Base-by-base conservation (phyloP, 2,113 vertebrate species). In the Gobio gobio region DNA sequence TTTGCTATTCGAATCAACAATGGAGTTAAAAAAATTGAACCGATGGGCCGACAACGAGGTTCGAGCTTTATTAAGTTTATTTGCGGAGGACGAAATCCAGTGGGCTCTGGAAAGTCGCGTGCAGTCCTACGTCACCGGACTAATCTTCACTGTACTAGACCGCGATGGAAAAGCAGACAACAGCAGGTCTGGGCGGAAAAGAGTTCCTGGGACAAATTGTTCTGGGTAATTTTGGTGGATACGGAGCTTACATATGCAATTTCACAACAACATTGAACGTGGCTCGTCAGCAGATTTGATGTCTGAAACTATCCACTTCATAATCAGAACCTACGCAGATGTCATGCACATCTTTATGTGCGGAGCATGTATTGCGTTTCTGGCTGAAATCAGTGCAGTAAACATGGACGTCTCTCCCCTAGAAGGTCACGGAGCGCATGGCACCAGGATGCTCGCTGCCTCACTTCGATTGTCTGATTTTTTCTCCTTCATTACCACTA, bases 401-500 rank as follows among this genome's bases (percentile, higher is more conserved):
- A 22, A 45, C 10, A 40, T 13, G 14, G 18, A 58, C 54, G 6
- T 43, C 58, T 61, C 40, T 49, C 43, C 4, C 26, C 18, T 3
- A 88, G 92, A 96, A 97, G 96, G 95, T 96, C 94, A 95, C 51
- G 83, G 89, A 90, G 89, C 74, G 87, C 89, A 89, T 91, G 92
- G 89, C 91, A 92, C 92, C 90, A 92, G 91, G 91, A 87, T 90
- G 91, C 93, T 91, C 87, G 90, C 92, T 89, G 91, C 90, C 92
- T 94, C 90, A 82, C 79, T 77, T 92, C 47, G 88, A 94, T 93
- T 94, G 92, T 90, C 91, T 95, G 90, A 92, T 94, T 95, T 95
- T 92, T 92, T 92, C 93, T 93, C 93, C 94, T 94, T 93, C 90
- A 94, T 95, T 96, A 94, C 93, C 86, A 87, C 90, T 90, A 93